These are phyloP conservation scores for Zoanthus sociatus DNA, from an alignment of 92 coral and sea anemone genomes.

Conservation along the genomic window DNA sequence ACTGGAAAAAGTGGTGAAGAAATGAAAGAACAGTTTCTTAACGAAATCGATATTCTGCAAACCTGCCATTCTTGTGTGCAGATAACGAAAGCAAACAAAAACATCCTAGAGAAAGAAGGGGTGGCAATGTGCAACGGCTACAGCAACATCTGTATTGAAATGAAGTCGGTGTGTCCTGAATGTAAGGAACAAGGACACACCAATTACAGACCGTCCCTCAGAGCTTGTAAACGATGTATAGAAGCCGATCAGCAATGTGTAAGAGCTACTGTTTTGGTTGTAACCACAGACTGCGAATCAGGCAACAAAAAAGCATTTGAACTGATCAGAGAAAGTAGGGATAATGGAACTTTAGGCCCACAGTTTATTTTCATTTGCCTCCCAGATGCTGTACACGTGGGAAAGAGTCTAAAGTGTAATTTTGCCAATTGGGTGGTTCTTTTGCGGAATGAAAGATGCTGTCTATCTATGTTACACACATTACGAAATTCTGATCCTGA, in stretches of 20 bases:
- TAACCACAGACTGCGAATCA: slow-evolving; percentile 61
- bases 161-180: slow-evolving; percentile 25
- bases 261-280: slow-evolving; percentile 52
- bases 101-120: slow-evolving; percentile 59
- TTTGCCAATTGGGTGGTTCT: slow-evolving; percentile 59
- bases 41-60: slow-evolving; percentile 56
- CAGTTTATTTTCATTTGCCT: slow-evolving; percentile 54
- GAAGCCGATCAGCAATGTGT: slow-evolving; percentile 47
- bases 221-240: slow-evolving; percentile 56
- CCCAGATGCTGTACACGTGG: slow-evolving; percentile 54
- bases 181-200: slow-evolving; percentile 44
- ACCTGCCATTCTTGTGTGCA: slow-evolving; percentile 55
- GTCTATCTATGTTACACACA: slow-evolving; percentile 51
- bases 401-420: slow-evolving; percentile 48
- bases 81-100: slow-evolving; percentile 37
- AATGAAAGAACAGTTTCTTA: slow-evolving; percentile 64
- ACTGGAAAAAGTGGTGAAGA: slow-evolving; percentile 64
- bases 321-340: slow-evolving; percentile 39
- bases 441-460: slow-evolving; percentile 48
- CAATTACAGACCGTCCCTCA: slow-evolving; percentile 48
- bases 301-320: slow-evolving; percentile 64
- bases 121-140: slow-evolving; percentile 33
- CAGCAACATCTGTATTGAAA: slow-evolving; percentile 47
- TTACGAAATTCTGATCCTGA: slow-evolving; percentile 35
- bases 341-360: slow-evolving; percentile 35